phyloP scores from a whole-genome alignment of 2,888 invertebrate genomes.

The Catocala fraxini region DNA sequence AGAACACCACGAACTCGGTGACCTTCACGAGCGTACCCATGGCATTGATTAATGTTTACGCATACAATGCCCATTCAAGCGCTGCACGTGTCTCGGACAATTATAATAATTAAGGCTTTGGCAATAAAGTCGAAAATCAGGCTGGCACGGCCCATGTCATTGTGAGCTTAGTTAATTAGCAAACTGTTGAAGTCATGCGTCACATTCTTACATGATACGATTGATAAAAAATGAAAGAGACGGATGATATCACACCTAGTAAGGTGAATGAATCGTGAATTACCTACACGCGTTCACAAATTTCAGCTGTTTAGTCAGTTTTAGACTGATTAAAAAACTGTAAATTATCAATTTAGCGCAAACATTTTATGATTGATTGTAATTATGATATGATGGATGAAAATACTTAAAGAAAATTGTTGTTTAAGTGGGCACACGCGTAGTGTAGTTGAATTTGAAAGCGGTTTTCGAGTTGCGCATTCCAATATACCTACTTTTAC shows the following conservation, averaged over 20 bases:
- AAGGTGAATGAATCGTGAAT: conserved; percentile 75
- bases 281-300: conserved; percentile 56
- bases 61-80: conserved; percentile 79
- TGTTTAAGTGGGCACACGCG: conserved; percentile 8
- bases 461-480: conserved; percentile 52
- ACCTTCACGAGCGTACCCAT: conserved; percentile 77
- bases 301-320: conserved; percentile 32
- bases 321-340: conserved; percentile 12
- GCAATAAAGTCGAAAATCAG: conserved; percentile 66
- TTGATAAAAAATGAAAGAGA: conserved; percentile 62
- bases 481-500: conserved; percentile 56
- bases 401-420: conserved; percentile 12
- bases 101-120: conserved; percentile 55
- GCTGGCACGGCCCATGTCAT: conserved; percentile 51
- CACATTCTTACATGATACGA: conserved; percentile 65
- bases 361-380: not conserved
- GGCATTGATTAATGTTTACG: conserved; percentile 83
- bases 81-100: conserved; percentile 50
- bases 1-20: conserved; percentile 63
- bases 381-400: no score
- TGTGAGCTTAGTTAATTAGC: conserved; percentile 78
- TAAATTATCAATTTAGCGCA: conserved; percentile 6
- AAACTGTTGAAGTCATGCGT: conserved; percentile 70
- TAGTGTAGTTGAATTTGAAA: conserved; percentile 47
- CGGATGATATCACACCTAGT: conserved; percentile 50